Conservation (phyloP, 2,888 invertebrate species). For the Acronicta psi region DNA sequence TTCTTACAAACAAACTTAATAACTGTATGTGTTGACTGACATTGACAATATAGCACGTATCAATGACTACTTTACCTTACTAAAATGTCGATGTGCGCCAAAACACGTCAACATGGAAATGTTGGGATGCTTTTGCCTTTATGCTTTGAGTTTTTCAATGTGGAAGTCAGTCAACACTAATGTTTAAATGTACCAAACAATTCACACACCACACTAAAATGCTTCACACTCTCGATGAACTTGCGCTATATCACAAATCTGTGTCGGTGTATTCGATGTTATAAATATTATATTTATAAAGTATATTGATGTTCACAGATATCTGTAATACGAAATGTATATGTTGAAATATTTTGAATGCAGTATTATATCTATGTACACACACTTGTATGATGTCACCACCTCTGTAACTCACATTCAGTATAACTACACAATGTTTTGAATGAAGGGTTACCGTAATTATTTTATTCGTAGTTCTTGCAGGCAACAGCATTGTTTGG, state of each 20-base stretch:
- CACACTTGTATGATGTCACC: constrained; percentile 68
- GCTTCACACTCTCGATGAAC: constrained; percentile 71
- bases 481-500: constrained; percentile 69
- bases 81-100: constrained; percentile 45
- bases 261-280: constrained; percentile 75
- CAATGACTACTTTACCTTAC: constrained; percentile 1
- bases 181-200: constrained; percentile 75
- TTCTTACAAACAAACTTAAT: constrained; percentile 73
- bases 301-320: constrained; percentile 64
- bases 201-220: constrained; percentile 77
- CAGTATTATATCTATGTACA: constrained; percentile 61
- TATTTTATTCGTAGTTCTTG: constrained; percentile 67
- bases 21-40: constrained; percentile 85
- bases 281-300: constrained; percentile 49
- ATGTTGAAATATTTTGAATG: constrained; percentile 65
- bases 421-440: constrained; percentile 67
- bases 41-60: constrained; percentile 35
- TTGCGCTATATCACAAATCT: constrained; percentile 63
- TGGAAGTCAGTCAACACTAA: constrained; percentile 83
- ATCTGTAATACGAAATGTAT: constrained; percentile 59
- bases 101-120: constrained; percentile 57
- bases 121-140: constrained; percentile 65
- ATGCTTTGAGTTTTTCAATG: constrained; percentile 36
- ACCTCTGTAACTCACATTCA: constrained; percentile 69
- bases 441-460: constrained; percentile 62